Percentiles rank a stretch among this genome's conserved stretches.
Evolutionary conservation across 37 sponge, comb jelly and placozoan species (phyloP).

Genomic region (Geodia barretti): DNA sequence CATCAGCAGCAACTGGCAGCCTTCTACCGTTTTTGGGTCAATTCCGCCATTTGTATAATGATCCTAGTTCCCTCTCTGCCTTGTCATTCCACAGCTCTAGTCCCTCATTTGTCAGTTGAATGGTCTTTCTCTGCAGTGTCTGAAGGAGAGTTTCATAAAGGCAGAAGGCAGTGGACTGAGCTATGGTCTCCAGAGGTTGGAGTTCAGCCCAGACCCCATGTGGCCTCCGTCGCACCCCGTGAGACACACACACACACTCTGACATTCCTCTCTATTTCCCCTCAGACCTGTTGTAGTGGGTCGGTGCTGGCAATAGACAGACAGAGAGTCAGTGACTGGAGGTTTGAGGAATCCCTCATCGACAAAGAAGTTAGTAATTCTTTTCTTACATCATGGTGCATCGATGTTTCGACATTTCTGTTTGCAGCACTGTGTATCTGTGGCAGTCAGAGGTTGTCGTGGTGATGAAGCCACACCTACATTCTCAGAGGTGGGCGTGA

Average conservation of each 20-base stretch:
- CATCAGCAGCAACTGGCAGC: constrained; percentile 46
- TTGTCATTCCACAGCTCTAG: background rate
- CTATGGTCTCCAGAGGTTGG: constrained; percentile 74
- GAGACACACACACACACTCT: background rate
- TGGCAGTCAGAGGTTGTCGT: constrained; percentile 30
- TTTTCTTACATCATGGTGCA: background rate
- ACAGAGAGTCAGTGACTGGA: constrained; percentile 36
- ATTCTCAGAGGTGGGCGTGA: background rate
- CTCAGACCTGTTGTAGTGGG: constrained; percentile 4
- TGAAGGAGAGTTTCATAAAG: constrained; percentile 96
- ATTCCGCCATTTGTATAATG: background rate
- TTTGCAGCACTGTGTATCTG: constrained; percentile 74
- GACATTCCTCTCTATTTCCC: background rate
- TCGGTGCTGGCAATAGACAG: constrained; percentile 51
- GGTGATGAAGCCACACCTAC: background rate
- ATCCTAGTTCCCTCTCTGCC: background rate
- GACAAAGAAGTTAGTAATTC: constrained; percentile 34
- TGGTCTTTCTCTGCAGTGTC: constrained; percentile 50
- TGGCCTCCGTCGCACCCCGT: constrained; percentile 9
- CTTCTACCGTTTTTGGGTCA: constrained; percentile 87
- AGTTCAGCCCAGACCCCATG: constrained; percentile 45
- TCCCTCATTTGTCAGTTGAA: no score
- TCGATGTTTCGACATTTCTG: background rate
- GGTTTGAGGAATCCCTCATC: constrained; percentile 69
- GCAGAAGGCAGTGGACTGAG: constrained; percentile 81